Base-by-base conservation (phyloP, 30 jellyfish, hydroid and myxozoan genomes). In the Aurelia coerulea region DNA sequence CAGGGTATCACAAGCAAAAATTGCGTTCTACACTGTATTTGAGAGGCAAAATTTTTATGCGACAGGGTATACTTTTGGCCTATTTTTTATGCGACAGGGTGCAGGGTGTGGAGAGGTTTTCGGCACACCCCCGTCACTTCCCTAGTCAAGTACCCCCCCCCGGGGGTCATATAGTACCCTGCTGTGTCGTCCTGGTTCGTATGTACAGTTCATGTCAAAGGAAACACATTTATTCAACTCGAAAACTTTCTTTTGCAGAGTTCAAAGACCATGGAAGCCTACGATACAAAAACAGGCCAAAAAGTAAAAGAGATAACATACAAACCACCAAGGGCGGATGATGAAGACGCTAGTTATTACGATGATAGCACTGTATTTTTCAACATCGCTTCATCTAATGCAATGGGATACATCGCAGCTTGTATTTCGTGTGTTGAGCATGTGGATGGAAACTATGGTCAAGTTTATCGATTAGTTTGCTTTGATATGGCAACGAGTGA, bases 221-320 rank as follows among this genome's bases (percentile, higher is more conserved):
- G 17, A 0, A 68, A 3, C 51, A 39, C 0, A 3, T 2, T 1
- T 39, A 0, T 39, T 39, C 6, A 39, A 39, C 32, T 60, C 32
- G 69, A 16, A 60, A 60, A 60, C 1, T 46, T 46, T 4, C 56
- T 46, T 46, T 6, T 46, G 56, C 8, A 46, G 56, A 46, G 2
- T 46, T 8, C 14, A 9, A 46, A 46, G 56, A 46, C 56, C 56
- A 46, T 80, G 63, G 39, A 29, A 6, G 65, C 68, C n/a, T 66
- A 46, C 59, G 90, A 76, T 50, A 69, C 90, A 58, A 64, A 33
- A 67, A 72, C 97, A 6, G 97, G 93, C 15, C 75, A 74, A 19
- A 69, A 54, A 37, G 32, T 15, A 62, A 50, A 58, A 51, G 46
- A 35, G 1, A 19, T 89, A 9, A 54, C 56, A 6, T 89, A 64